Conservation (phyloP, 1,140 invertebrate genomes). For the Paramacrobiotus metropolitanus region DNA sequence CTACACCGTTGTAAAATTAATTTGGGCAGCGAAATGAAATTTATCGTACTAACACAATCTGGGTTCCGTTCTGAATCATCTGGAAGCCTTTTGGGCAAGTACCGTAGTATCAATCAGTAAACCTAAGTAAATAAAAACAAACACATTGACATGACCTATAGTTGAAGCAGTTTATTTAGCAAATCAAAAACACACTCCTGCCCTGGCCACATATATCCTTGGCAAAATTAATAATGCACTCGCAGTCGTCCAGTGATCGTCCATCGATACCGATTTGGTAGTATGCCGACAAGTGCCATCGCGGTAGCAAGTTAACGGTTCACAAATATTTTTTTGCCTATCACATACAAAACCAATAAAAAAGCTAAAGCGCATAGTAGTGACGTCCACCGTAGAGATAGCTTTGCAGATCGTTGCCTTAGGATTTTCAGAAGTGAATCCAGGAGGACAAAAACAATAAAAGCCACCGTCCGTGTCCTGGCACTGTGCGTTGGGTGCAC, state of each 20-base stretch:
- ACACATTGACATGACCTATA: too few relatives aligned
- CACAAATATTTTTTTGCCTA: background rate
- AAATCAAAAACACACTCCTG: background rate
- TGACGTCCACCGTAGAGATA: too few relatives aligned
- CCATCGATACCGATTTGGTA: background rate
- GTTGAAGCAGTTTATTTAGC: too few relatives aligned
- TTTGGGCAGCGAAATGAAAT: too few relatives aligned
- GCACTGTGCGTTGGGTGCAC: constrained; percentile 65
- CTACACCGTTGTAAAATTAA: too few relatives aligned
- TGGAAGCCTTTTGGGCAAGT: background rate
- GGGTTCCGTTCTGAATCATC: background rate
- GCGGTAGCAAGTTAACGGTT: background rate
- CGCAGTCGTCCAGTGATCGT: background rate
- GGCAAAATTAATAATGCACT: background rate
- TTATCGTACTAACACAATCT: background rate
- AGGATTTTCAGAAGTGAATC: background rate
- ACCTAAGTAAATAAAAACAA: too few relatives aligned
- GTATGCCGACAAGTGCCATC: background rate
- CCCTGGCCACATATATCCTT: background rate
- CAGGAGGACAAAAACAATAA: background rate
- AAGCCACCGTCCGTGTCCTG: constrained; percentile 28
- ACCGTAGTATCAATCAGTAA: too few relatives aligned
- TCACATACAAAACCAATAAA: too few relatives aligned
- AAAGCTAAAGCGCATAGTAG: too few relatives aligned
- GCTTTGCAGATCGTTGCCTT: too few relatives aligned